A percentile compares a stretch with the other conserved stretches of the same genome.
phyloP scores from a whole-genome alignment of 2,888 invertebrate genomes.

The Helleia helle region DNA sequence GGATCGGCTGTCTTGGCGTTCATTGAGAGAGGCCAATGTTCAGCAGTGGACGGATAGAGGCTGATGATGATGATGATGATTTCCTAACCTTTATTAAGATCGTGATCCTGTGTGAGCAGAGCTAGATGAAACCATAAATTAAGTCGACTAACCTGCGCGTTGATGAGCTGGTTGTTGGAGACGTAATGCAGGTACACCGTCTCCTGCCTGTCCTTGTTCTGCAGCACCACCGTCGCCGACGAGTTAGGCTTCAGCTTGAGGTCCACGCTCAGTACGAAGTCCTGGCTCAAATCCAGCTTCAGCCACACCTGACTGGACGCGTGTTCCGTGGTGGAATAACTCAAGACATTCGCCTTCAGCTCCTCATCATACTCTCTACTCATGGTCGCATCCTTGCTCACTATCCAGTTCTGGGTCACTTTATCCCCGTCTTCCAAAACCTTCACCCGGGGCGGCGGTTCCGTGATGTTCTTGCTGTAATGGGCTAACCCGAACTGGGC shows the following conservation, averaged over 20 bases:
- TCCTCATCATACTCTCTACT: slow-evolving; percentile 75
- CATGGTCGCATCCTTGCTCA: slow-evolving; percentile 80
- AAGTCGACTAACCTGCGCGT: slow-evolving; percentile 80
- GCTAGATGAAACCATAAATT: too few relatives aligned
- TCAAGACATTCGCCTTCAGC: slow-evolving; percentile 76
- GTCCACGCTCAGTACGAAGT: slow-evolving; percentile 85
- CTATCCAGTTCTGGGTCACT: slow-evolving; percentile 79
- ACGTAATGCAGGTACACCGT: slow-evolving; percentile 88
- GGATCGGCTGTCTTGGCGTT: too few relatives aligned
- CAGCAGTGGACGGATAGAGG: too few relatives aligned
- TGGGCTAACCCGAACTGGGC: slow-evolving; percentile 98
- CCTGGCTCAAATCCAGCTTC: slow-evolving; percentile 65
- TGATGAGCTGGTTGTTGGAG: slow-evolving; percentile 81
- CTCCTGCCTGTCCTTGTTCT: slow-evolving; percentile 83
- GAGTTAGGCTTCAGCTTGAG: slow-evolving; percentile 84
- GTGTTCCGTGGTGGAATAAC: slow-evolving; percentile 82
- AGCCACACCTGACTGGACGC: slow-evolving; percentile 79
- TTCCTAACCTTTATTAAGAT: too few relatives aligned
- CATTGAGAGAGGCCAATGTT: too few relatives aligned
- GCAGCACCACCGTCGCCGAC: slow-evolving; percentile 84
- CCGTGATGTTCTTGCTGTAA: slow-evolving; percentile 94
- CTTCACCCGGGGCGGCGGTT: slow-evolving; percentile 83
- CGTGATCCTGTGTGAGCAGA: too few relatives aligned
- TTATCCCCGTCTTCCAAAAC: slow-evolving; percentile 83
- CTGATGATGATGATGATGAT: too few relatives aligned